Percentiles rank a stretch among this genome's conserved stretches.
These are phyloP conservation scores for Potorous gilbertii DNA, from an alignment of 2,797 vertebrate genomes.

Conservation along the genomic window DNA sequence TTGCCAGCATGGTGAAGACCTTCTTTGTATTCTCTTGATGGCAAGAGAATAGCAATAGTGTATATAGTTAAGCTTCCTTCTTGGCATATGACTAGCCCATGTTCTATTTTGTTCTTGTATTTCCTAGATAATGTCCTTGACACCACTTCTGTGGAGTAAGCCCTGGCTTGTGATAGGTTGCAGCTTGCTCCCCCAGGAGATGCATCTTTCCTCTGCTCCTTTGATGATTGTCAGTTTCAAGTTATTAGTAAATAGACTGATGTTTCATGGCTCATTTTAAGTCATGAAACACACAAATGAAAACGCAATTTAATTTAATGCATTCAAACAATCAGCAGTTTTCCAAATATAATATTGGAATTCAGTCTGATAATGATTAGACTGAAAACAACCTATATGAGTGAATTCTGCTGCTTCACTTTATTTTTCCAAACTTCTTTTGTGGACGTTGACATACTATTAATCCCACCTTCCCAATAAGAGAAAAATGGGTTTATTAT, in stretches of 20 bases:
- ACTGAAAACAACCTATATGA: slow-evolving; percentile 18
- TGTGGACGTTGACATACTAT: neutral
- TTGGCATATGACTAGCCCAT: neutral
- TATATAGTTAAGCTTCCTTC: neutral
- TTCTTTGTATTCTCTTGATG: neutral
- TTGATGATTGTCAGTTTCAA: neutral
- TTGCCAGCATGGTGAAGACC: neutral
- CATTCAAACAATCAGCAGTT: neutral
- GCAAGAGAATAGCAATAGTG: neutral
- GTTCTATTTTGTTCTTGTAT: neutral
- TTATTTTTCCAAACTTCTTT: neutral
- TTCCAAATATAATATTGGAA: slow-evolving; percentile 19
- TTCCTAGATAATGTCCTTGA: neutral
- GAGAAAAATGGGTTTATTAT: neutral
- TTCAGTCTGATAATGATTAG: neutral
- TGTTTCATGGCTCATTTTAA: neutral
- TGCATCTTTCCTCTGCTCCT: neutral
- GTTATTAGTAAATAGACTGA: neutral
- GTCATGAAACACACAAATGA: neutral
- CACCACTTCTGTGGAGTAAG: neutral
- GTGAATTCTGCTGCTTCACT: slow-evolving; percentile 8
- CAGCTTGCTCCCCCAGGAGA: neutral
- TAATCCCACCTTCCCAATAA: neutral
- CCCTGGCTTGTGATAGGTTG: neutral
- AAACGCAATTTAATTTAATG: slow-evolving; percentile 24